Conservation (phyloP, 2,113 vertebrate genomes). For the Mustelus asterias region DNA sequence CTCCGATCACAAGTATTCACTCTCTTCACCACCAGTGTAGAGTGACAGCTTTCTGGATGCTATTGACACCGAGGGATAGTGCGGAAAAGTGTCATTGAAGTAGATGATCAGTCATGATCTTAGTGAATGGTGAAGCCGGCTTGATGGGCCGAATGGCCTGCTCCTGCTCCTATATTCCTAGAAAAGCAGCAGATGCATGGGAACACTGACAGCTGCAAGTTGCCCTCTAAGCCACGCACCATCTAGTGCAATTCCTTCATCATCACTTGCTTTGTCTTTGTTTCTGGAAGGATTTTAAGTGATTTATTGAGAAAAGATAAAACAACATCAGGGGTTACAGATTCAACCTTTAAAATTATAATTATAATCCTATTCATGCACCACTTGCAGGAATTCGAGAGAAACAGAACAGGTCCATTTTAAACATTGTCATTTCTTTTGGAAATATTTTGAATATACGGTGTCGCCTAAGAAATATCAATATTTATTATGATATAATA, state of each 20-base stretch:
- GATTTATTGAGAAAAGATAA: neutral
- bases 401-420: neutral
- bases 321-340: neutral
- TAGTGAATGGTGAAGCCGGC: neutral
- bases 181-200: neutral
- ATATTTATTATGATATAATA: neutral
- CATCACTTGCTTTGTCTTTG: neutral
- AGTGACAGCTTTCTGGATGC: too few relatives aligned
- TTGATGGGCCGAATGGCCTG: neutral
- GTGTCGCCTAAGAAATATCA: neutral
- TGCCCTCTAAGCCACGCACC: neutral
- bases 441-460: neutral
- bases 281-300: neutral
- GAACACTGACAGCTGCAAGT: neutral
- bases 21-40: neutral
- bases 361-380: neutral
- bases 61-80: neutral
- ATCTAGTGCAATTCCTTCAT: neutral
- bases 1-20: neutral
- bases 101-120: neutral
- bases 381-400: neutral
- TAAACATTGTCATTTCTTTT: neutral
- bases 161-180: neutral
- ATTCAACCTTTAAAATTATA: neutral
- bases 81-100: neutral